Evolutionary conservation across 2,797 vertebrate species (phyloP).

Genomic region (Hydrolagus colliei): DNA sequence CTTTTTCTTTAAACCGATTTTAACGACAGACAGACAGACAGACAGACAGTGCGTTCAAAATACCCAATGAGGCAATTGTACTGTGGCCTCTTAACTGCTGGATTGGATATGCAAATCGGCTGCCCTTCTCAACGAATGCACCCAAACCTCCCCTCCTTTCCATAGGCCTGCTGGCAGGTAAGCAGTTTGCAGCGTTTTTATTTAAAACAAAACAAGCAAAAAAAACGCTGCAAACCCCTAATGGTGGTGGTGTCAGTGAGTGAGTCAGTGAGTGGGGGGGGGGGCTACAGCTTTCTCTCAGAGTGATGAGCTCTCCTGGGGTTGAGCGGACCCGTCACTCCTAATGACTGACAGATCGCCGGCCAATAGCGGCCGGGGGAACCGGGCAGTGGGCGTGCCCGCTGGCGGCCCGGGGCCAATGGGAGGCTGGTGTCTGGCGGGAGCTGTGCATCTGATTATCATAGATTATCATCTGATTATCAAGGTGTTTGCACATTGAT

Average conservation of each 20-base stretch:
- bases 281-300: neutral
- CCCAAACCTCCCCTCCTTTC: too few relatives aligned
- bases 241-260: too few relatives aligned
- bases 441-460: neutral
- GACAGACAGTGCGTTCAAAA: neutral
- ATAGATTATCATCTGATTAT: slow-evolving; percentile 1
- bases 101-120: slow-evolving; percentile 10
- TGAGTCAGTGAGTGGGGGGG: too few relatives aligned
- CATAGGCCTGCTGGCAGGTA: neutral
- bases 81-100: neutral
- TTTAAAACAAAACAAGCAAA: too few relatives aligned
- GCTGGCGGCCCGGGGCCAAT: neutral
- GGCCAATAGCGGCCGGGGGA: neutral
- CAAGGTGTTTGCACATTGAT: slow-evolving; percentile 16
- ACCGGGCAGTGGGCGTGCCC: neutral
- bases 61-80: slow-evolving; percentile 13
- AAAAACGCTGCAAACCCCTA: too few relatives aligned
- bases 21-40: too few relatives aligned
- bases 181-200: neutral
- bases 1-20: neutral
- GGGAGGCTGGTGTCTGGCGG: neutral
- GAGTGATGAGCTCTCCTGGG: neutral
- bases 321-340: too few relatives aligned
- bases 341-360: neutral
- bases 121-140: neutral